These are phyloP conservation scores for Hypsibius dujardini DNA, from an alignment of 1,140 invertebrate species.

Conservation along the genomic window DNA sequence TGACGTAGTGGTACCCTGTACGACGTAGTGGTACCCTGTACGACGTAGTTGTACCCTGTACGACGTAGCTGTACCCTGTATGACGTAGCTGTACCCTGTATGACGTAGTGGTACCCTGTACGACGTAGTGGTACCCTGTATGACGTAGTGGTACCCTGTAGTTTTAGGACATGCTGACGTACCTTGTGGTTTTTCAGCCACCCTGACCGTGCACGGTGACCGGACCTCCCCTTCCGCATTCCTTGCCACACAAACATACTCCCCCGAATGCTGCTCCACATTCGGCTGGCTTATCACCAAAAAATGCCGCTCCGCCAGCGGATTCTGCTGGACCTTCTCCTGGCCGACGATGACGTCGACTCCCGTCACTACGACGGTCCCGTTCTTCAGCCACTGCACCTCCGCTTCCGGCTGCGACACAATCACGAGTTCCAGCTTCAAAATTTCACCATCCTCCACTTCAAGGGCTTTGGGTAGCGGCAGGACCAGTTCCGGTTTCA, in stretches of 20 bases:
- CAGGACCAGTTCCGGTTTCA: conserved; percentile 35
- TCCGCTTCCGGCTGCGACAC: conserved; percentile 31
- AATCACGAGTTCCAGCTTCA: conserved; percentile 7
- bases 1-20: too few relatives aligned
- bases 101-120: too few relatives aligned
- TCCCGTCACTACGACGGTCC: not conserved
- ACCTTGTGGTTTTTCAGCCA: conserved; percentile 3
- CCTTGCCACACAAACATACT: conserved; percentile 3
- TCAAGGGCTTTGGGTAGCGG: conserved; percentile 47
- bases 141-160: too few relatives aligned
- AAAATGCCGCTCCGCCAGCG: not conserved
- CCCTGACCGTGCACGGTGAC: not conserved
- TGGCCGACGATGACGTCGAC: not conserved
- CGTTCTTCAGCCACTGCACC: conserved; percentile 32
- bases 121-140: too few relatives aligned
- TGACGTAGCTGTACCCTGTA: too few relatives aligned
- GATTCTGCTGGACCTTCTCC: not conserved
- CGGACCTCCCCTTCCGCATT: not conserved
- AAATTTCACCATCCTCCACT: conserved; percentile 32
- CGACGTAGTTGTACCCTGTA: too few relatives aligned
- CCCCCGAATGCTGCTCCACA: not conserved
- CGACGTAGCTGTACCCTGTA: too few relatives aligned
- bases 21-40: too few relatives aligned
- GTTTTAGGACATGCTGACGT: not conserved
- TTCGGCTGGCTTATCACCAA: not conserved